These are phyloP conservation scores for Oryzias woworae DNA, from an alignment of 2,113 vertebrate genomes.

Conservation along the genomic window DNA sequence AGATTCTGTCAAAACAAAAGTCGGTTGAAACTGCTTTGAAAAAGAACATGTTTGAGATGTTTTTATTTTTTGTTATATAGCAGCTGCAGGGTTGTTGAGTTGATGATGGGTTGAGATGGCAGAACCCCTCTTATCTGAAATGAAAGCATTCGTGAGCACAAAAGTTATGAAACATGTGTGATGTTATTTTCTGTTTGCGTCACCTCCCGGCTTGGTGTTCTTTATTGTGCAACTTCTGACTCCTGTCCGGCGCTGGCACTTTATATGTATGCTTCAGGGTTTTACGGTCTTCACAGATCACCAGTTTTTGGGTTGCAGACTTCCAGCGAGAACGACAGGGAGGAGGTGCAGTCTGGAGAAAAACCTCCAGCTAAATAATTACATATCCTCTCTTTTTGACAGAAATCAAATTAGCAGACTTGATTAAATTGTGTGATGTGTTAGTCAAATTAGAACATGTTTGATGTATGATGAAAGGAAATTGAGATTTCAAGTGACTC, in stretches of 20 bases:
- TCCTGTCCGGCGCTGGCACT: conserved; percentile 7
- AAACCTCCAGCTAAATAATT: conserved; percentile 42
- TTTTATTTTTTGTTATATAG: not conserved
- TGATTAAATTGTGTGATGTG: conserved; percentile 49
- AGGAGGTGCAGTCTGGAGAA: not conserved
- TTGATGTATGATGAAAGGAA: conserved; percentile 63
- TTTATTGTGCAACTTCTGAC: conserved; percentile 36
- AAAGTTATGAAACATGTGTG: not conserved
- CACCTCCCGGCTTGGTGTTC: not conserved
- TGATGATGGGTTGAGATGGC: not conserved
- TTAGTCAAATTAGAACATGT: conserved; percentile 41
- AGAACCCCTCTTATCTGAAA: not conserved
- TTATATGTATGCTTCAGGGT: conserved; percentile 8
- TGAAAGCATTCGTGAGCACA: not conserved
- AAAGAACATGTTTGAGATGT: not conserved
- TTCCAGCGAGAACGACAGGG: not conserved
- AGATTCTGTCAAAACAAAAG: too few relatives aligned
- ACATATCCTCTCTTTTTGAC: conserved; percentile 39
- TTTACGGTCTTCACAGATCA: conserved; percentile 52
- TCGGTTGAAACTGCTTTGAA: not conserved
- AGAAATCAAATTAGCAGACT: conserved; percentile 50
- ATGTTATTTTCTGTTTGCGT: conserved; percentile 1
- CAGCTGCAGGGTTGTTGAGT: not conserved
- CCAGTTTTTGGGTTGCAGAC: conserved; percentile 33
- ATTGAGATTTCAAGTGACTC: conserved; percentile 55